These are phyloP conservation scores for Calosoma granatense DNA, from an alignment of 1,140 invertebrate genomes.

Conservation along the genomic window DNA sequence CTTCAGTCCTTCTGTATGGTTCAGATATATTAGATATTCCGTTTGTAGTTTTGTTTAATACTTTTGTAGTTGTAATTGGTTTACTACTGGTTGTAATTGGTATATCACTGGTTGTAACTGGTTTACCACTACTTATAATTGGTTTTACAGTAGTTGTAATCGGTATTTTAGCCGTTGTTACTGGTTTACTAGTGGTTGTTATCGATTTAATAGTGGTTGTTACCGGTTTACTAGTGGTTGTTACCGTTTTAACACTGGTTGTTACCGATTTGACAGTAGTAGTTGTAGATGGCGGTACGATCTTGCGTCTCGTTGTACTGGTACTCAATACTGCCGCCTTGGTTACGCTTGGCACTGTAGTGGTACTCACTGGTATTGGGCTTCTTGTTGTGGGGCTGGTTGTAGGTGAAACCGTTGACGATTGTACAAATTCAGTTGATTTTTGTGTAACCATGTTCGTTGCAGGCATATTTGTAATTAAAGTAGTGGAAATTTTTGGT, in stretches of 20 bases:
- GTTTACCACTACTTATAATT: no score
- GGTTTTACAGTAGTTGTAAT: no score
- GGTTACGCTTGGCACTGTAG: no score
- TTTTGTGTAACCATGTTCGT: no score
- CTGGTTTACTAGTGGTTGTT: background rate
- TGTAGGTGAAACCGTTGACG: no score
- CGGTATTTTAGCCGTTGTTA: background rate
- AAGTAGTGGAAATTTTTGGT: slow-evolving; percentile 32
- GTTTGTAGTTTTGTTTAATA: background rate
- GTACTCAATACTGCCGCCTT: slow-evolving; percentile 36
- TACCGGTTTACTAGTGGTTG: background rate
- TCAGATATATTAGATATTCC: background rate
- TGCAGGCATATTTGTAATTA: no score
- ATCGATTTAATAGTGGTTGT: background rate
- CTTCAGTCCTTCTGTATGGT: slow-evolving; percentile 22
- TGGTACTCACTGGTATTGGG: slow-evolving; percentile 35
- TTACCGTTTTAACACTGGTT: slow-evolving; percentile 11
- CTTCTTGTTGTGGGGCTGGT: slow-evolving; percentile 33
- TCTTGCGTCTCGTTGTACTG: slow-evolving; percentile 22
- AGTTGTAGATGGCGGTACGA: slow-evolving; percentile 13
- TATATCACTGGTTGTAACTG: background rate
- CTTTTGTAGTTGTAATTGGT: background rate
- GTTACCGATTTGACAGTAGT: slow-evolving; percentile 19
- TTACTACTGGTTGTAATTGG: background rate
- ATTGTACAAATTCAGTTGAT: no score